Conservation (phyloP, 2,888 invertebrate genomes). For the Linnaemya tessellans region DNA sequence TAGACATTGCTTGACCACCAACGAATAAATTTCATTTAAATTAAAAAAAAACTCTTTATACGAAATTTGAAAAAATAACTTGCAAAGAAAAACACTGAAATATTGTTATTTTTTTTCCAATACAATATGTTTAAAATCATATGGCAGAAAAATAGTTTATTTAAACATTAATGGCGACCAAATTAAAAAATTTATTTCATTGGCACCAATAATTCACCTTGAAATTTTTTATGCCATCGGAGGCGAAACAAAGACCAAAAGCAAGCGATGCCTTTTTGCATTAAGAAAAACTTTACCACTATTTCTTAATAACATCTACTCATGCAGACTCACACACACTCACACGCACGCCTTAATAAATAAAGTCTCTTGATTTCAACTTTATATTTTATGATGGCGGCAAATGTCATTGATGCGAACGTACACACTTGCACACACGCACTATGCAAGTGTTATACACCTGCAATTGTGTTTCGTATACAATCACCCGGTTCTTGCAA, state of each 20-base stretch:
- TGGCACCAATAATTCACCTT: slow-evolving; percentile 31
- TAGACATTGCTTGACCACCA: no score
- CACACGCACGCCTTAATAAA: neutral
- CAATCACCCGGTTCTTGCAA: neutral
- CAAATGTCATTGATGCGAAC: slow-evolving; percentile 67
- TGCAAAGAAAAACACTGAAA: no score
- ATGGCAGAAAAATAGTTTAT: no score
- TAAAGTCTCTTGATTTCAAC: slow-evolving; percentile 44
- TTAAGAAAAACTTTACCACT: slow-evolving; percentile 4
- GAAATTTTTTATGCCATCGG: neutral
- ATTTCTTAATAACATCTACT: neutral
- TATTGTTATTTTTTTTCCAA: no score
- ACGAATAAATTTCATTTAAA: no score
- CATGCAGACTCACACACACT: neutral
- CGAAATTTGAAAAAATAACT: no score
- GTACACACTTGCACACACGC: neutral
- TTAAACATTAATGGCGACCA: no score
- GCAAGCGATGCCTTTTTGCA: neutral
- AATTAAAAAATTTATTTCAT: neutral
- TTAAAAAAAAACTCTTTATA: no score
- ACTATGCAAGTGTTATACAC: slow-evolving; percentile 60
- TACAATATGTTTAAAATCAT: no score
- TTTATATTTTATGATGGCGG: slow-evolving; percentile 71
- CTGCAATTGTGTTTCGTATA: slow-evolving; percentile 25
- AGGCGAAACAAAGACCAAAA: neutral